phyloP scores from a whole-genome alignment of 2,888 invertebrate species.

The Automeris io region DNA sequence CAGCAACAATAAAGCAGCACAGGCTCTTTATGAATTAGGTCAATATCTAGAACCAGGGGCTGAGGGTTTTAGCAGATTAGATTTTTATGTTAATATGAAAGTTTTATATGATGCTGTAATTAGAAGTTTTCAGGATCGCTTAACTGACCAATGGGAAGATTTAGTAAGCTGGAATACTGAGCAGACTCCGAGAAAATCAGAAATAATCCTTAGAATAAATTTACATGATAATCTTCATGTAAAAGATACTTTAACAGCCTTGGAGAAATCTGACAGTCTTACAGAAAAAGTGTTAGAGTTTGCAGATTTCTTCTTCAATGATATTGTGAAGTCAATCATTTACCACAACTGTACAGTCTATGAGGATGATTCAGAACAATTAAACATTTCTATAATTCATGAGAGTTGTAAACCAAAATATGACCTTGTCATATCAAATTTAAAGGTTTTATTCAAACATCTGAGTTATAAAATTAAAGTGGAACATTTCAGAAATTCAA shows the following conservation, averaged over 20 bases:
- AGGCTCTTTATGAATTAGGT: conserved; percentile 66
- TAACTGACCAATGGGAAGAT: conserved; percentile 66
- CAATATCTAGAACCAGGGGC: conserved; percentile 57
- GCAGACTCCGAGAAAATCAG: conserved; percentile 34
- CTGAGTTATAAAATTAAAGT: conserved; percentile 75
- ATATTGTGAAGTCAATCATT: conserved; percentile 78
- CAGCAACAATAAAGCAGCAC: conserved; percentile 60
- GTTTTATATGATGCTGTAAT: conserved; percentile 59
- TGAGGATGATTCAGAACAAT: conserved; percentile 44
- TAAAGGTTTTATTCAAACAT: conserved; percentile 75
- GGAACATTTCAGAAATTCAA: conserved; percentile 48
- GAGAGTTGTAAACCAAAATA: conserved; percentile 62
- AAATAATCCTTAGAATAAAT: conserved; percentile 47
- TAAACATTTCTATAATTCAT: conserved; percentile 51
- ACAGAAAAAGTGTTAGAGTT: conserved; percentile 72
- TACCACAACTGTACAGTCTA: conserved; percentile 59
- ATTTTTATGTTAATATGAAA: conserved; percentile 67
- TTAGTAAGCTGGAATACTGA: conserved; percentile 58
- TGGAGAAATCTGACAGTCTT: conserved; percentile 56
- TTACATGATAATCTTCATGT: conserved; percentile 37
- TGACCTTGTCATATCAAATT: conserved; percentile 73
- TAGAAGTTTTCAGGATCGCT: conserved; percentile 59
- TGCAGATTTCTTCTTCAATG: conserved; percentile 74
- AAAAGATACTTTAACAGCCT: conserved; percentile 52
- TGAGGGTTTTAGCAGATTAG: conserved; percentile 68